Base-by-base conservation (phyloP, 2,888 invertebrate species). In the Amiota mariae region DNA sequence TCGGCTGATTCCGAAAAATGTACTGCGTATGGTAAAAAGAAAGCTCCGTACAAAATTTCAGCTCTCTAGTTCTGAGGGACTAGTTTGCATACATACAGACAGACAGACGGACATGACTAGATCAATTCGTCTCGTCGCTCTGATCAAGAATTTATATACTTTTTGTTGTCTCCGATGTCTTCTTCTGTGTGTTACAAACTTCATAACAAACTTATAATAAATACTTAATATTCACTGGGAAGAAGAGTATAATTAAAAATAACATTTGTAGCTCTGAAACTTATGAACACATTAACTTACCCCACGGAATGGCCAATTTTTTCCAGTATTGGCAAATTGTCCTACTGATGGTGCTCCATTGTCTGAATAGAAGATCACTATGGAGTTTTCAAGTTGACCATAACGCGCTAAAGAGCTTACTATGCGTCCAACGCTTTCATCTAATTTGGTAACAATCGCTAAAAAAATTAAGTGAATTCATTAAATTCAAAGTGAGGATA, bases 391-490 rank as follows among this genome's bases (percentile, higher is more conserved):
- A 77, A 97, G 90, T 90, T 97, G 94, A 1, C 91, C 91, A 74
- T 92, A 93, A 0, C 92, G 88, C 71, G 92, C 90, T 72, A 98
- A 90, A 6, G 95, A 93, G 68, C 92, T 87, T 0, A 96, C 91
- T 13, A 98, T 92, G 54, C 93, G 92, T 0, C 97, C 97, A 0
- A 98, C 93, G 56, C 97, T 95, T 74, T 95, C 93, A 87, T 98
- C 98, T 82, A 98, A 90, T 80, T 94, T 94, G 24, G 95, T 93
- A 1, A 97, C 92, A 94, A 97, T 95, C 11, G 95, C 97, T 95
- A 87, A 87, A 3, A 24, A 24, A 36, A 36, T 36, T 6, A 36
- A 24, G 24, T 36, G n/a, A n/a, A n/a, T 36, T 36, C 6, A 36
- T 36, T 36, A 36, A 36, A 6, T 6, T 2, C 8, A 61, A 61